These are phyloP conservation scores for Oreohelix idahoensis DNA, from an alignment of 1,140 invertebrate genomes.

Conservation along the genomic window DNA sequence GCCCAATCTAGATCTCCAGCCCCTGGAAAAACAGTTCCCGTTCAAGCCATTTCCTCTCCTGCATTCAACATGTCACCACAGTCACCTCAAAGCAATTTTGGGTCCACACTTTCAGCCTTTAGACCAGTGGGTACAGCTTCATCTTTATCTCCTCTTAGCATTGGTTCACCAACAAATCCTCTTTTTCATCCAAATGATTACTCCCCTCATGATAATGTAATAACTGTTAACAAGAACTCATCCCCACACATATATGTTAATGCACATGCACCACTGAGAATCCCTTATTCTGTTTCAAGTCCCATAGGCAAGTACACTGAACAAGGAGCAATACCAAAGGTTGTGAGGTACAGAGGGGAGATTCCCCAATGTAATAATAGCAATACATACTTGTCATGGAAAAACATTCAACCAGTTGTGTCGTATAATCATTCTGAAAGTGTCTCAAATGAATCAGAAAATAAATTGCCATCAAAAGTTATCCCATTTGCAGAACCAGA, in stretches of 20 bases:
- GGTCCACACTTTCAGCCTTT: slow-evolving; percentile 18
- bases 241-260: not conserved
- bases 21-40: not conserved
- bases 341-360: not conserved
- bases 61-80: not conserved
- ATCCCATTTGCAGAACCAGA: slow-evolving; percentile 28
- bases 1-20: too few species aligned
- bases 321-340: slow-evolving; percentile 34
- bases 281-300: not conserved
- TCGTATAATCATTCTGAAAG: slow-evolving; percentile 30
- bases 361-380: not conserved
- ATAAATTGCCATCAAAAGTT: slow-evolving; percentile 14
- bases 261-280: not conserved
- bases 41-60: not conserved
- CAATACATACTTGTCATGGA: slow-evolving; percentile 18
- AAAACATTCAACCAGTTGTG: slow-evolving; percentile 9
- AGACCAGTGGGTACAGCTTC: slow-evolving; percentile 18
- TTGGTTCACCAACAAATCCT: not conserved
- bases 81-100: not conserved
- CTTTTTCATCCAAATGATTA: not conserved
- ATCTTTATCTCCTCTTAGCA: not conserved
- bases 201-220: not conserved
- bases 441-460: slow-evolving; percentile 19
- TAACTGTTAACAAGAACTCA: not conserved
- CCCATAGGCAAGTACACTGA: not conserved